A percentile compares a stretch with the other conserved stretches of the same genome.
Evolutionary conservation across 2,113 vertebrate genomes (phyloP).

Genomic region (Pungitius pungitius): DNA sequence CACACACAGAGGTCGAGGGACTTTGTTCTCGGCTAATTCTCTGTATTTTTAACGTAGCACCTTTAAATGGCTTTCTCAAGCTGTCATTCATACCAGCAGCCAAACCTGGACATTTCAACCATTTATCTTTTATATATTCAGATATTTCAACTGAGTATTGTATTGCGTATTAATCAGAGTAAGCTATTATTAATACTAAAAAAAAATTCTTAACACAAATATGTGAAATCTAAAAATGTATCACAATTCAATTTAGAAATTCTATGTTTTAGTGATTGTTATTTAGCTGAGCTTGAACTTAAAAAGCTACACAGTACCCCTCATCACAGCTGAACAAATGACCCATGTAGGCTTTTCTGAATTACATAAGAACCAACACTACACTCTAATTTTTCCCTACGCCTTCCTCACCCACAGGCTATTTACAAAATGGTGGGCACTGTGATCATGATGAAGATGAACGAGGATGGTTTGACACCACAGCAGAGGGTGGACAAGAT

Average conservation of each 20-base stretch:
- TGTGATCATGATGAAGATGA: constrained; percentile 99
- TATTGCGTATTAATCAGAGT: too few relatives aligned
- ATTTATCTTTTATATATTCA: neutral
- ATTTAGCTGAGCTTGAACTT: neutral
- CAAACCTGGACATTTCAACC: neutral
- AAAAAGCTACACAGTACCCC: neutral
- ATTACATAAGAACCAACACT: constrained; percentile 29
- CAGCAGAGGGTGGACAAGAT: constrained; percentile 99
- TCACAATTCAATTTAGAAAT: neutral
- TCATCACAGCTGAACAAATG: constrained; percentile 13
- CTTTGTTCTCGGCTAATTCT: neutral
- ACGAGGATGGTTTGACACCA: constrained; percentile 98
- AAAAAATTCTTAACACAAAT: neutral
- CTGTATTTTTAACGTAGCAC: neutral
- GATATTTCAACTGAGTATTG: neutral
- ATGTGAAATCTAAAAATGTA: neutral
- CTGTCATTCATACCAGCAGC: neutral
- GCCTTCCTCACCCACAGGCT: constrained; percentile 80
- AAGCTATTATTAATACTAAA: neutral
- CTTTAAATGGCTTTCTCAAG: neutral
- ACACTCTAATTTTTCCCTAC: constrained; percentile 34
- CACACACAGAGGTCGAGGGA: neutral
- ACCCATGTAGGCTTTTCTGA: neutral
- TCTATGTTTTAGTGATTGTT: neutral
- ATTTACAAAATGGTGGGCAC: constrained; percentile 99